Evolutionary conservation across 2,113 vertebrate genomes (phyloP).

Genomic region (Pterophyllum scalare): DNA sequence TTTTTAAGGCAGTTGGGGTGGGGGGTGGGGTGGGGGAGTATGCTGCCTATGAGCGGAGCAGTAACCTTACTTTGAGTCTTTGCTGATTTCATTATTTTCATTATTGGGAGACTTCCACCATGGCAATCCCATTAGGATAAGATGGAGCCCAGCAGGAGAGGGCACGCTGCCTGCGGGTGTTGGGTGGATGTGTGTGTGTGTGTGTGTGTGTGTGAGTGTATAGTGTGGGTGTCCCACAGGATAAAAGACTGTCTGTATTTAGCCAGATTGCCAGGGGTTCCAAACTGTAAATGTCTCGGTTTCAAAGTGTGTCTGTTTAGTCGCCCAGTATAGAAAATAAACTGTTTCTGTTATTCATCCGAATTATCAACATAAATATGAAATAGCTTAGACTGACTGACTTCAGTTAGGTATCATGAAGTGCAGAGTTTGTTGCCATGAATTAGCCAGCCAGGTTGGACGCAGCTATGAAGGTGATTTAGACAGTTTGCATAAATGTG

Average conservation of each 20-base stretch:
- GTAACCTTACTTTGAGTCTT: conserved; percentile 69
- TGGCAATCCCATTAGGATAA: conserved; percentile 80
- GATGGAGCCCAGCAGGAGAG: conserved; percentile 68
- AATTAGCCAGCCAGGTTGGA: not conserved
- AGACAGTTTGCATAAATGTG: not conserved
- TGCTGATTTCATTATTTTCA: conserved; percentile 78
- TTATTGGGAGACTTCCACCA: conserved; percentile 75
- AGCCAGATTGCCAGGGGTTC: conserved; percentile 26
- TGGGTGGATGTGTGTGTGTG: conserved; percentile 23
- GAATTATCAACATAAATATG: not conserved
- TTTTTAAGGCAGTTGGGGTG: not conserved
- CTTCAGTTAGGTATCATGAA: not conserved
- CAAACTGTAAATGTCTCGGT: conserved; percentile 39
- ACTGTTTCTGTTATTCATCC: not conserved
- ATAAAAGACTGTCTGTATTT: conserved; percentile 42
- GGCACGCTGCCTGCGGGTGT: conserved; percentile 49
- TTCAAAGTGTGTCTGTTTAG: conserved; percentile 21
- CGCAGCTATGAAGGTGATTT: not conserved
- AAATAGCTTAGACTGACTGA: not conserved
- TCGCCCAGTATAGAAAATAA: not conserved
- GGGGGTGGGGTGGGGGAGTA: not conserved
- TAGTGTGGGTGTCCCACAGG: conserved; percentile 22
- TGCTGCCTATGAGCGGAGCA: conserved; percentile 48
- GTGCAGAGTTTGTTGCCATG: not conserved
- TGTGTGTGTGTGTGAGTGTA: conserved; percentile 29